Base-by-base conservation (phyloP, 2,113 vertebrate genomes). In the Saguinus imperator region DNA sequence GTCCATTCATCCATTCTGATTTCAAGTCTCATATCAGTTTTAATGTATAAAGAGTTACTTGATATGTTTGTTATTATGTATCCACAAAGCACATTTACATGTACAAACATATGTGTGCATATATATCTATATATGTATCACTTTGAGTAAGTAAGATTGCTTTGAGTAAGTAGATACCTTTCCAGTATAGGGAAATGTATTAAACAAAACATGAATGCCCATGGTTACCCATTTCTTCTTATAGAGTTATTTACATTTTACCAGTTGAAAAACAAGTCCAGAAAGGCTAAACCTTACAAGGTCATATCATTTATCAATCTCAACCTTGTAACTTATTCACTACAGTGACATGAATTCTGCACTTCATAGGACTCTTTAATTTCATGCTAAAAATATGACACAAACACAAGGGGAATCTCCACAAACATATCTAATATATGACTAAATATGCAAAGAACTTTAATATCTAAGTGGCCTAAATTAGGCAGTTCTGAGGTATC, bases 161-260 rank as follows among this genome's bases (percentile, higher is more conserved):
- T 81, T 90, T 94, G 4, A 40, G 2, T 57, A 94, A 94, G 21
- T 61, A 66, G 45, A 86, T 82, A 17, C 48, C n/a, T 94, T 81
- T 89, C 21, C 37, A 76, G 9, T 50, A 32, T 25, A 85, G 5
- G 21, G 50, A 86, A 81, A 27, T 68, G 83, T 79, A 87, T 89
- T 95, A 89, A 68, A 81, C n/a, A 94, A 94, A 89, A 35, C 20
- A 81, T 81, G 50, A 70, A 40, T 14, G 80, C 21, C 80, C 89
- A 35, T 48, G 87, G 43, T 86, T 87, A 32, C 29, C 68, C 43
- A 40, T 95, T 94, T 89, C 21, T 94, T 94, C 48, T 84, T 83
- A 96, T 48, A 73, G 61, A 89, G 7, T 84, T 68, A 95, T 64
- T 4, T 94, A 10, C 16, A 87, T 92, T 95, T 93, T 87, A 75